These are phyloP conservation scores for Cochlearius cochlearius DNA, from an alignment of 2,113 vertebrate species.

Conservation along the genomic window DNA sequence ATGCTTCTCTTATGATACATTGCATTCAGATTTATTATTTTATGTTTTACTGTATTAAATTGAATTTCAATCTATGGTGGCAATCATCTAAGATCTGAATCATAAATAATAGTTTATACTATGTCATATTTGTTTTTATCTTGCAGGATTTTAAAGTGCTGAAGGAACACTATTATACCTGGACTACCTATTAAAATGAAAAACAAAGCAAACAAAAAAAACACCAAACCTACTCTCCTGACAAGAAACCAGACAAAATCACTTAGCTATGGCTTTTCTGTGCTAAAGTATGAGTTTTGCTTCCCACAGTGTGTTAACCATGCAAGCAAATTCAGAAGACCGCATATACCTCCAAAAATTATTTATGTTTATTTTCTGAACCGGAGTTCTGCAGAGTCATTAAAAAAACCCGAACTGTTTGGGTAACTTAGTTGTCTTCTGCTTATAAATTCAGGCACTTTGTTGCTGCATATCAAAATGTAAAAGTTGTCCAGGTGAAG, in stretches of 20 bases:
- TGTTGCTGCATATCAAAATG: neutral
- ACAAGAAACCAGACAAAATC: neutral
- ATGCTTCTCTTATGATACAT: neutral
- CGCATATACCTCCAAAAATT: neutral
- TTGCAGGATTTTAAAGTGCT: neutral
- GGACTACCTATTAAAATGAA: neutral
- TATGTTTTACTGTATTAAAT: neutral
- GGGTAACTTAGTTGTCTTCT: neutral
- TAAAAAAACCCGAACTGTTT: neutral
- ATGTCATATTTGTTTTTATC: neutral
- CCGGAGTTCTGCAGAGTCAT: neutral
- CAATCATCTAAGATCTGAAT: neutral
- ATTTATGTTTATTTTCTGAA: neutral
- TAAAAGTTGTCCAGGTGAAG: neutral
- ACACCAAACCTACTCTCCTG: rapidly evolving
- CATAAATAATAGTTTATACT: neutral
- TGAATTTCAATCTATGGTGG: neutral
- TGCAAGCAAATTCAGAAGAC: neutral
- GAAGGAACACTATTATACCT: neutral
- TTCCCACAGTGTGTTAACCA: neutral
- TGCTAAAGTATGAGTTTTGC: neutral
- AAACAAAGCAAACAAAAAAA: neutral
- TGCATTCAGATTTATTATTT: neutral
- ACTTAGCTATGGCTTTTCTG: neutral
- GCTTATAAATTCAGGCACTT: neutral